A percentile compares a stretch with the other conserved stretches of the same genome.
These are phyloP conservation scores for Drosophila peninsularis DNA, from an alignment of 2,888 invertebrate species.

Conservation along the genomic window DNA sequence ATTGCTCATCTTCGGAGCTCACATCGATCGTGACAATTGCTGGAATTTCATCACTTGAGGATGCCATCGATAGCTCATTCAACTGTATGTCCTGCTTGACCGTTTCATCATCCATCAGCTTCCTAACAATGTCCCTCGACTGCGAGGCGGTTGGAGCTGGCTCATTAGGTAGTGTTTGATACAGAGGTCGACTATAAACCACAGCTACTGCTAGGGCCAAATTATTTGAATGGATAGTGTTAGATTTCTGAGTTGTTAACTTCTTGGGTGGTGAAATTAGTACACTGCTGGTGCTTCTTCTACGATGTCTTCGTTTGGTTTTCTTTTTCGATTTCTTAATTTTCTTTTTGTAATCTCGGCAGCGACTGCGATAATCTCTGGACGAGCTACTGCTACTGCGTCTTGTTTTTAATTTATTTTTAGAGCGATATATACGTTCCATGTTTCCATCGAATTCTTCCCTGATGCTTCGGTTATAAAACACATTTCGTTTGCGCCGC, in stretches of 20 bases:
- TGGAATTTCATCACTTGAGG: conserved; percentile 38
- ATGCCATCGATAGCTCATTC: conserved; percentile 32
- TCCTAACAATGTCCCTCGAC: conserved; percentile 51
- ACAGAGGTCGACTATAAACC: conserved; percentile 60
- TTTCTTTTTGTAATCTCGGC: conserved; percentile 29
- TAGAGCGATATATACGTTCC: conserved; percentile 12
- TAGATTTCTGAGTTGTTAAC: not conserved
- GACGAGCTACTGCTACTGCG: conserved; percentile 30
- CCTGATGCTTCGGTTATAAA: conserved; percentile 31
- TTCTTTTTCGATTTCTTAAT: conserved; percentile 36
- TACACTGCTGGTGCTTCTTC: conserved; percentile 2
- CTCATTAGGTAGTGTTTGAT: conserved; percentile 4
- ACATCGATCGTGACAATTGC: conserved; percentile 68
- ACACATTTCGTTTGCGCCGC: conserved; percentile 40
- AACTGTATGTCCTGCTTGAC: not conserved
- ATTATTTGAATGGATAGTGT: conserved; percentile 37
- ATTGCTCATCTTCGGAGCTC: conserved; percentile 54
- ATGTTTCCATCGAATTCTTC: conserved; percentile 10
- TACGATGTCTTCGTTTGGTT: conserved; percentile 1
- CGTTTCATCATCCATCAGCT: conserved; percentile 57
- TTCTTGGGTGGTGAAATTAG: not conserved
- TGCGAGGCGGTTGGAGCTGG: conserved; percentile 19
- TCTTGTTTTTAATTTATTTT: conserved; percentile 12
- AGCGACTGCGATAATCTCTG: conserved; percentile 25
- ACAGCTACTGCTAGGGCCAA: conserved; percentile 58